A percentile compares a stretch with the other conserved stretches of the same genome.
phyloP scores from a whole-genome alignment of 2,797 vertebrate species.

The Enteromius radiatus region DNA sequence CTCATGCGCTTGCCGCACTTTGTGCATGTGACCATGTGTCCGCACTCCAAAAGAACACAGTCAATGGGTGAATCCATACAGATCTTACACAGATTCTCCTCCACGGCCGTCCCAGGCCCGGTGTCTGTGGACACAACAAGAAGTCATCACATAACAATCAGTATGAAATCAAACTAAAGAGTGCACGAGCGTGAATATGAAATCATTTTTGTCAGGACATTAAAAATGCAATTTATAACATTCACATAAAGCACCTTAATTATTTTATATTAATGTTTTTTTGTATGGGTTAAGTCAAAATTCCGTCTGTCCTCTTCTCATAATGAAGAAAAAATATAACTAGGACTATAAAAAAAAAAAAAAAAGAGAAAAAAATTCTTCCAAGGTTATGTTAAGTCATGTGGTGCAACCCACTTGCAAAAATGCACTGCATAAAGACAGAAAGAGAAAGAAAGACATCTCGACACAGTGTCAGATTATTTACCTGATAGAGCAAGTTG shows the following conservation, averaged over 20 bases:
- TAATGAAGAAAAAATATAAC: background rate
- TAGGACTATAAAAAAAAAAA: no score
- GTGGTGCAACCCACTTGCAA: no score
- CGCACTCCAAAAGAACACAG: conserved; percentile 94
- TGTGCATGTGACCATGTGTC: conserved; percentile 97
- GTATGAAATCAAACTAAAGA: background rate
- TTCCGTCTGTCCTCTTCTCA: background rate
- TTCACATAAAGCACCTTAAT: background rate
- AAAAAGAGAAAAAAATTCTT: no score
- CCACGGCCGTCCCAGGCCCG: conserved; percentile 62
- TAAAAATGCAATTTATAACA: background rate
- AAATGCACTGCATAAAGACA: no score
- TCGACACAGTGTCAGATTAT: no score
- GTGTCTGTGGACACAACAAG: conserved; percentile 59
- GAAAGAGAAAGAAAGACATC: no score
- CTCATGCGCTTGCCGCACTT: conserved; percentile 96
- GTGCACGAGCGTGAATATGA: no score
- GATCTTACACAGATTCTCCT: conserved; percentile 92
- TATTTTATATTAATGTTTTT: no score
- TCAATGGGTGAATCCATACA: conserved; percentile 94
- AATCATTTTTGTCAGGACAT: background rate
- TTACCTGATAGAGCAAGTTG: no score
- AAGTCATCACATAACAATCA: background rate
- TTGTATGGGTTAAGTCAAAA: background rate
- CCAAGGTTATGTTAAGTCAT: no score